Evolutionary conservation across 1,140 invertebrate genomes (phyloP).

Genomic region (Ceratitis capitata): DNA sequence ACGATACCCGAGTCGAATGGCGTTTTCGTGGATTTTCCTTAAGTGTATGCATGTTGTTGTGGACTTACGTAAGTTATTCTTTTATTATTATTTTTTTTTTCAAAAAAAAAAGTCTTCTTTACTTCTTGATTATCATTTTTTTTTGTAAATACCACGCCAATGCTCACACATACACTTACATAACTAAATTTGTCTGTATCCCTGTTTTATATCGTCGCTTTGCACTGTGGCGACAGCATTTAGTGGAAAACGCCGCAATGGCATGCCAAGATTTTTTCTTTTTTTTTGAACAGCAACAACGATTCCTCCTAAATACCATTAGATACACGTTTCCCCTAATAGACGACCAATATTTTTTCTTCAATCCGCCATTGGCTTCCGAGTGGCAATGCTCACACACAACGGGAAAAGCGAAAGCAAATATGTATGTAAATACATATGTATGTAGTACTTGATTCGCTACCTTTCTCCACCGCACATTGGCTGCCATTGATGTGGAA

Average conservation of each 20-base stretch:
- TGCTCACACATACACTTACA: too few relatives aligned
- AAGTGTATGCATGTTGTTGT: too few relatives aligned
- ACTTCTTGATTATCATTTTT: too few relatives aligned
- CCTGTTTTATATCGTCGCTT: not conserved
- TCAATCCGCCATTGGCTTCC: not conserved
- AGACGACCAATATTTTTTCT: not conserved
- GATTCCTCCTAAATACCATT: not conserved
- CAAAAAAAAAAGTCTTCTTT: too few relatives aligned
- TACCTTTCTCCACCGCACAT: not conserved
- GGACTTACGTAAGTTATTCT: too few relatives aligned
- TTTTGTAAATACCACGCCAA: too few relatives aligned
- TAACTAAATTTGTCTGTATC: too few relatives aligned
- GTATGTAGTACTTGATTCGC: too few relatives aligned
- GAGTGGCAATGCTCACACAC: not conserved
- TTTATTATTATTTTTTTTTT: too few relatives aligned
- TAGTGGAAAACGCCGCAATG: slow-evolving; percentile 27
- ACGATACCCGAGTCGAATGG: too few relatives aligned
- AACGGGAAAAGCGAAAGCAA: too few relatives aligned
- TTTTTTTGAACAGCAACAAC: not conserved
- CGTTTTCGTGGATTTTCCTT: too few relatives aligned
- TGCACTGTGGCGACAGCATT: not conserved
- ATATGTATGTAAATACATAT: not conserved
- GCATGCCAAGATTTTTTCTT: not conserved
- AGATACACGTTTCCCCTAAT: not conserved
- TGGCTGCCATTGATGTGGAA: slow-evolving; percentile 6